Base-by-base conservation (phyloP, 2,113 vertebrate species). In the Perca fluviatilis region DNA sequence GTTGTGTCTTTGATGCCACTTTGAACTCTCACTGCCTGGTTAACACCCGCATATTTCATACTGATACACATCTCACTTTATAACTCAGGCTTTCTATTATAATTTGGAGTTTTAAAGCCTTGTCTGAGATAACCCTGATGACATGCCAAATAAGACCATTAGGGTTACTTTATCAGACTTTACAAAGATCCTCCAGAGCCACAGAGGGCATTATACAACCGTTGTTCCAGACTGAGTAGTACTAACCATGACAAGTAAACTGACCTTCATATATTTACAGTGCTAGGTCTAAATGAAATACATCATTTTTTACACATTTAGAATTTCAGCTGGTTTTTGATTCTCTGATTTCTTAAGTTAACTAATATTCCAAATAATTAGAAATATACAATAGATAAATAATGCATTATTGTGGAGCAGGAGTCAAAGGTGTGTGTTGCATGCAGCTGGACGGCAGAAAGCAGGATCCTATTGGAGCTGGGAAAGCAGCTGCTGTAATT, bases 401-500 rank as follows among this genome's bases (percentile, higher is more conserved):
- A 21, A 65, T 27, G 33, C 57, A 10, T 61, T 46, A 10, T 27
- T 72, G 58, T 68, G 49, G 11, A 23, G 56, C 23, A 46, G n/a
- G 33, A 69, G 54, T 50, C 62, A 80, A 50, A 67, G 33, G 80
- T 78, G 72, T 50, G 63, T 43, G 62, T 65, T 43, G 56, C 49
- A 63, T 74, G 81, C 63, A 86, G 79, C 60, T 74, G 81, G 70
- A 77, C 70, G 61, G 49, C 73, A 79, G 74, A 46, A 47, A 75
- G 60, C n/a, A 46, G 30, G 25, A 15, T 27, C 56, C 71, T 80
- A 60, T 69, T 43, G 10, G 10, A 43, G 65, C 65, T 76, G 74
- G 61, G 82, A 86, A 46, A 79, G 70, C 88, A 91, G 90, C 90
- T 90, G 87, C 70, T 82, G 86, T 89, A 90, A 92, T 90, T 84